phyloP scores from a whole-genome alignment of 2,113 vertebrate genomes.

The Rattus rattus region DNA sequence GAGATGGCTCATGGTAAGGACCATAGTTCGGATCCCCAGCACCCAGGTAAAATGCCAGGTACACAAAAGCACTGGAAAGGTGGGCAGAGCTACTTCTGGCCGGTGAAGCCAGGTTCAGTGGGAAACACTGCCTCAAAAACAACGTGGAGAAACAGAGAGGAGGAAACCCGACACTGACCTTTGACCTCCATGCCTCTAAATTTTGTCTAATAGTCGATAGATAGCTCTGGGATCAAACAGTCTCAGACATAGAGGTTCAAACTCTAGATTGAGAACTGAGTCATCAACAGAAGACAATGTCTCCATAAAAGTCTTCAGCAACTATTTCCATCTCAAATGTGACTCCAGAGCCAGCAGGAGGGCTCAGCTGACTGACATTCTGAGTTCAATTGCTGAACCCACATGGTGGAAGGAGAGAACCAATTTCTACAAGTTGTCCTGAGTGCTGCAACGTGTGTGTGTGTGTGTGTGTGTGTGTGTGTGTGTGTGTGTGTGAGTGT shows the following conservation, averaged over 20 bases:
- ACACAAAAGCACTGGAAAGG: not conserved
- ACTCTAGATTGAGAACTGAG: not conserved
- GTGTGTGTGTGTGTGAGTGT: not conserved
- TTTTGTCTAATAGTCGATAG: not conserved
- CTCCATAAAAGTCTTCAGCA: constrained; percentile 26
- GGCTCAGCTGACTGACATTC: not conserved
- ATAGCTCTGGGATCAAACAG: not conserved
- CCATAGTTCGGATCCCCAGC: too few species aligned
- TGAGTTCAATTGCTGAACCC: not conserved
- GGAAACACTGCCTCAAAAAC: not conserved
- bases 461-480: not conserved
- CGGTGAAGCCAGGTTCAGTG: not conserved
- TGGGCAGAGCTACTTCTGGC: not conserved
- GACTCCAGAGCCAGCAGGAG: not conserved
- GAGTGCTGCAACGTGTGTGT: not conserved
- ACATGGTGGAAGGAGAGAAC: not conserved
- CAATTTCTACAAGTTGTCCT: not conserved
- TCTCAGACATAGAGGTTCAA: not conserved
- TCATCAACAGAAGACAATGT: not conserved
- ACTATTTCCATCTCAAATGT: not conserved
- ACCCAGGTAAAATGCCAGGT: not conserved
- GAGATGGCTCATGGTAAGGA: not conserved
- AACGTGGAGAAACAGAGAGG: not conserved
- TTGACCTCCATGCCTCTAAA: not conserved
- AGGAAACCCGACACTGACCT: not conserved